These are phyloP conservation scores for Halcyon senegalensis DNA, from an alignment of 2,113 vertebrate species.

Conservation along the genomic window DNA sequence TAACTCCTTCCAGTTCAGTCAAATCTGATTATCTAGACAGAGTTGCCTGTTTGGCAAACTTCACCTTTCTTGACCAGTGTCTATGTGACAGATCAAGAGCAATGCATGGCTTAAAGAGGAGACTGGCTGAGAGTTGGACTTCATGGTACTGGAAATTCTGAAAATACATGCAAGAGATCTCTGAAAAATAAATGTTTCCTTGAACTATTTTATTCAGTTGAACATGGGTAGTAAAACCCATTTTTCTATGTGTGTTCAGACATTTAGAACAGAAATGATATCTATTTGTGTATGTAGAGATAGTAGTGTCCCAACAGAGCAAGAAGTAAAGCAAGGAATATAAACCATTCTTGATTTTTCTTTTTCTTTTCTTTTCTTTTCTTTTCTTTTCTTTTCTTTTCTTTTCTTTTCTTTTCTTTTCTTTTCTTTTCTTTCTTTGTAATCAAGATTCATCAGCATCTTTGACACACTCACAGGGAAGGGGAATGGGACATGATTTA, in stretches of 20 bases:
- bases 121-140: background rate
- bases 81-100: background rate
- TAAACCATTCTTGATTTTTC: background rate
- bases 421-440: background rate
- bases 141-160: background rate
- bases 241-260: background rate
- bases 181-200: background rate
- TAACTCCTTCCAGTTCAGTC: background rate
- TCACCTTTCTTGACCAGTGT: background rate
- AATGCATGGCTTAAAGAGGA: background rate
- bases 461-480: background rate
- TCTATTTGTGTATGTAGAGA: background rate
- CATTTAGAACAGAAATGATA: background rate
- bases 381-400: too few relatives aligned
- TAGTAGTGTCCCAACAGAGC: background rate
- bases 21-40: background rate
- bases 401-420: too few relatives aligned
- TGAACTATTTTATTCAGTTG: background rate
- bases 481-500: background rate
- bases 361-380: too few relatives aligned
- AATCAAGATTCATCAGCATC: background rate
- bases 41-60: background rate
- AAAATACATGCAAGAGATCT: background rate
- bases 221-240: background rate
- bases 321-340: background rate